Conservation (phyloP, 2,113 vertebrate species). For the Fregetta grallaria region DNA sequence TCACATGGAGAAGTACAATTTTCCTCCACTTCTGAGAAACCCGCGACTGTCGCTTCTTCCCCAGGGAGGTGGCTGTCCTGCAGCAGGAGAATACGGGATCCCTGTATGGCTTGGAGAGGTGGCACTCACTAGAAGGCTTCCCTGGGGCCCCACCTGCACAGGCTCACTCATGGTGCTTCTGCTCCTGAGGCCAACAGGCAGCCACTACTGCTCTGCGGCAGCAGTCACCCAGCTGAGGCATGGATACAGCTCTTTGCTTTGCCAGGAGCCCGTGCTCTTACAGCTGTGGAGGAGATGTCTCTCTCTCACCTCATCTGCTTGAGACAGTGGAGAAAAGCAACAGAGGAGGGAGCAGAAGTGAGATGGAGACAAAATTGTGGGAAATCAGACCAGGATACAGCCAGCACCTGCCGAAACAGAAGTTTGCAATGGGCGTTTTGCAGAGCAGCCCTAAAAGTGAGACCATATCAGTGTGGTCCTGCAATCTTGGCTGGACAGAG, state of each 20-base stretch:
- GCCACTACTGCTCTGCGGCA: not conserved
- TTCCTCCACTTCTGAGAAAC: not conserved
- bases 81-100: not conserved
- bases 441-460: not conserved
- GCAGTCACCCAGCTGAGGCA: not conserved
- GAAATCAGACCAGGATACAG: not conserved
- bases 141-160: not conserved
- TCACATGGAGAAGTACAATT: not conserved
- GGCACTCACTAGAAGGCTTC: not conserved
- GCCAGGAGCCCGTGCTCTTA: not conserved
- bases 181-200: not conserved
- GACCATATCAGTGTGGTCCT: not conserved
- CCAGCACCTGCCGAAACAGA: not conserved
- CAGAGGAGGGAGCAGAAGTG: not conserved
- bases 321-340: not conserved
- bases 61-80: not conserved
- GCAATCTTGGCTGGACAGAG: not conserved
- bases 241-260: not conserved
- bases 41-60: fast-evolving
- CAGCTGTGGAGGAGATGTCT: not conserved
- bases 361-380: not conserved
- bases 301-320: not conserved
- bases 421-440: not conserved
- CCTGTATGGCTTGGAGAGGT: not conserved
- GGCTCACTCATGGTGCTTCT: not conserved